Base-by-base conservation (phyloP, 2,113 vertebrate genomes). In the Glaucidium brasilianum region DNA sequence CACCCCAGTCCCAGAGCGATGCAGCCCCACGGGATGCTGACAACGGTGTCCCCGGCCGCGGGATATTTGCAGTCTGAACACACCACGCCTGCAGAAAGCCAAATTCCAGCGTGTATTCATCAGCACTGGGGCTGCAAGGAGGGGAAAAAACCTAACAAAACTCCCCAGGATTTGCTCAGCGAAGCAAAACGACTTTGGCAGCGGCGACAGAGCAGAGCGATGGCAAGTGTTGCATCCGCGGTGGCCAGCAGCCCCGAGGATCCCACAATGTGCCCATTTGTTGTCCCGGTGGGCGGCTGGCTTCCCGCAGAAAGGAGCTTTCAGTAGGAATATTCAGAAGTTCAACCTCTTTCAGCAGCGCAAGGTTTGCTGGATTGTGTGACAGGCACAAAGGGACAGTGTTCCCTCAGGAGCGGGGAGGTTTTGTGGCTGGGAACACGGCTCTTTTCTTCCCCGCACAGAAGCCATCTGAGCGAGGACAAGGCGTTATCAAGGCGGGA, bases 341-440 rank as follows among this genome's bases (percentile, higher is more conserved):
- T 79, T 60, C 68, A 39, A 23, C 20, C 77, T 79, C 71, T 69
- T 49, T 18, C 49, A 49, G 88, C 84, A 52, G 29, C 7, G 2
- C 63, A 25, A 86, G 75, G 77, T 92, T 88, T 22, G 76, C 59
- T 39, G 71, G 66, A 8, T 30, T 32, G 72, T 50, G 77, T 4
- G 8, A 8, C 0, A 10, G 90, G 73, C 88, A 97, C 93, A 97
- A 96, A 96, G 77, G 84, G 74, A 67, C 75, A 92, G 73, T 96
- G 96, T 97, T 88, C 56, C 34, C 53, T 39, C 4, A 16, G 85
- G 68, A 83, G 68, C 2, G 1, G 56, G 67, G 83, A 75, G 45
- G 19, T 5, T 82, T 9, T 6, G 49, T 3, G 49, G 35, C 68
- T 35, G 84, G 73, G 86, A 87, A 73, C 63, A 6, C 34, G 45